A percentile compares a stretch with the other conserved stretches of the same genome.
phyloP scores from a whole-genome alignment of 2,113 vertebrate species.

The Sphyrna mokarran region DNA sequence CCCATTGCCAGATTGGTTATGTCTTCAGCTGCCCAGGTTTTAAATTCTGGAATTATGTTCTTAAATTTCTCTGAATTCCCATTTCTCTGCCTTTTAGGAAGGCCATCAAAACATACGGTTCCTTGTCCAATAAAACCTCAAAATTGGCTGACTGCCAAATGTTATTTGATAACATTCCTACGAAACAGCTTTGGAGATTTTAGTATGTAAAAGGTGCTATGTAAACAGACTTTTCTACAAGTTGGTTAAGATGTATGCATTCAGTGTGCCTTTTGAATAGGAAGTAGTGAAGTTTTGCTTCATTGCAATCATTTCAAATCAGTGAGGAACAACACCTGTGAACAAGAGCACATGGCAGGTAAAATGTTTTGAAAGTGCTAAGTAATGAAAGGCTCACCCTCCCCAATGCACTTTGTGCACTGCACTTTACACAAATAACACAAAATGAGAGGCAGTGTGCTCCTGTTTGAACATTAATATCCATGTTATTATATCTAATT shows the following conservation, averaged over 20 bases:
- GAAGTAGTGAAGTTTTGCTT: background rate
- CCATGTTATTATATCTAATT: background rate
- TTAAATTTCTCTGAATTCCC: background rate
- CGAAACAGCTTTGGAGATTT: background rate
- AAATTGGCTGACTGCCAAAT: background rate
- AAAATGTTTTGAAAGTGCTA: background rate
- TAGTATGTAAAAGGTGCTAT: background rate
- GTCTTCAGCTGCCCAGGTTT: background rate
- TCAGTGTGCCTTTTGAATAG: background rate
- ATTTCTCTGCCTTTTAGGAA: background rate
- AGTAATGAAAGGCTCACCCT: background rate
- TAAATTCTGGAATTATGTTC: background rate
- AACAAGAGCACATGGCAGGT: background rate
- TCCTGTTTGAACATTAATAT: slow-evolving; percentile 21
- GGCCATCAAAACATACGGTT: background rate
- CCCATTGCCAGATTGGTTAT: background rate
- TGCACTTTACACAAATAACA: background rate
- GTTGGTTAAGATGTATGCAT: background rate
- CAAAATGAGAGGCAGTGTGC: background rate
- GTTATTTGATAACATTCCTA: background rate
- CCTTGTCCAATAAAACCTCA: background rate
- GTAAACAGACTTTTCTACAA: background rate
- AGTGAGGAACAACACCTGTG: background rate
- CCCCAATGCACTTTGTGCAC: background rate
- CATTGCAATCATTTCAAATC: background rate